phyloP scores from a whole-genome alignment of 2,888 invertebrate genomes.

The Callyntrura guangdongensis region DNA sequence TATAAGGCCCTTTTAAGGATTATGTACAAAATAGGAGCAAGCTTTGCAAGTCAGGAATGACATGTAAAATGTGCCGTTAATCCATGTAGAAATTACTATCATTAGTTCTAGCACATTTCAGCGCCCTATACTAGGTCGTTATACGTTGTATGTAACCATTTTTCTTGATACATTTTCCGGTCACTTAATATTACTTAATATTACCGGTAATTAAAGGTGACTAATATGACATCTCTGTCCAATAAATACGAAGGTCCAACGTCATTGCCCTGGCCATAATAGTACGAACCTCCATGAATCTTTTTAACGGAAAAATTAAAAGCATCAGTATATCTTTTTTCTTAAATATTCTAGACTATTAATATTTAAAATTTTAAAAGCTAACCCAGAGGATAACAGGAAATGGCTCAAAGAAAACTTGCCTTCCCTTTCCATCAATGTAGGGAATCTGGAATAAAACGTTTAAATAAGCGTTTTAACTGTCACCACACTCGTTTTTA shows the following conservation, averaged over 20 bases:
- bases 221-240: conserved; percentile 78
- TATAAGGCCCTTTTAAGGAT: too few species aligned
- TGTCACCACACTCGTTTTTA: background rate
- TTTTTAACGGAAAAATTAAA: too few species aligned
- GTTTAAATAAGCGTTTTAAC: background rate
- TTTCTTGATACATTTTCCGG: too few species aligned
- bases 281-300: conserved; percentile 55
- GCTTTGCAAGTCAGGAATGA: too few species aligned
- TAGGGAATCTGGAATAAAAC: conserved; percentile 69
- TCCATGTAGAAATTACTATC: too few species aligned
- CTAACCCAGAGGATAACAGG: conserved; percentile 72
- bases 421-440: conserved; percentile 69
- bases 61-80: too few species aligned
- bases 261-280: conserved; percentile 77
- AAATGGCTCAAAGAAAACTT: conserved; percentile 76
- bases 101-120: too few species aligned
- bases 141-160: too few species aligned
- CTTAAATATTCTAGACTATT: background rate
- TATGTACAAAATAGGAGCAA: too few species aligned
- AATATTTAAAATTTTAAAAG: conserved; percentile 15
- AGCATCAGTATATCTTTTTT: background rate
- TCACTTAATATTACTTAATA: too few species aligned
- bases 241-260: conserved; percentile 80
- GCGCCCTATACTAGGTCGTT: too few species aligned
- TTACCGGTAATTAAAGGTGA: conserved; percentile 81